phyloP scores from a whole-genome alignment of 2,888 invertebrate species.

The Oscheius sp. region DNA sequence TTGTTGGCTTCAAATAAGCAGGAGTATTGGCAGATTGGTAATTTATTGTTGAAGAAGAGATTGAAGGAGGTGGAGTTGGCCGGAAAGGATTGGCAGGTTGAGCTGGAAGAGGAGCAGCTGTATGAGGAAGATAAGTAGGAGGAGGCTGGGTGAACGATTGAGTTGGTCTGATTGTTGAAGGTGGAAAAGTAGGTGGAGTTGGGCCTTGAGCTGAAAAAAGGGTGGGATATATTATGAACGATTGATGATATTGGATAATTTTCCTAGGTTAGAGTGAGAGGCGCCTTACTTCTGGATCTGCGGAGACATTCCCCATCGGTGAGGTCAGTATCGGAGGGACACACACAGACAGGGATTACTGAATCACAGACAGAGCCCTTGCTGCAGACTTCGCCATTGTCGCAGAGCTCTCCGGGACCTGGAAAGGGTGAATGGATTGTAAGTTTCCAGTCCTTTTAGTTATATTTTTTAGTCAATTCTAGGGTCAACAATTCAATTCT shows the following conservation, averaged over 20 bases:
- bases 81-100: constrained; percentile 9
- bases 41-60: not conserved
- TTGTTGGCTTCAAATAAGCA: constrained; percentile 32
- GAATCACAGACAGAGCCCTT: constrained; percentile 65
- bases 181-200: not conserved
- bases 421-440: not conserved
- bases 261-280: too few species aligned
- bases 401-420: constrained; percentile 65
- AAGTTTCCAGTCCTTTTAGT: not conserved
- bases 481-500: too few species aligned
- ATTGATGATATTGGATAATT: not conserved
- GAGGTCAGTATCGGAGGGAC: constrained; percentile 65
- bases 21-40: constrained; percentile 11
- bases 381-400: constrained; percentile 62
- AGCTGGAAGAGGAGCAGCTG: constrained; percentile 9
- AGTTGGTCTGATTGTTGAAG: not conserved
- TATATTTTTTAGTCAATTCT: too few species aligned
- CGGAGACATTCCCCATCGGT: constrained; percentile 53
- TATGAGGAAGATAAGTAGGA: not conserved
- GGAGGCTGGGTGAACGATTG: constrained; percentile 24
- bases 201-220: not conserved
- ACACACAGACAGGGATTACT: constrained; percentile 67
- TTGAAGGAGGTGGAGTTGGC: constrained; percentile 1
- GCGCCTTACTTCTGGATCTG: too few species aligned
- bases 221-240: not conserved